phyloP scores from a whole-genome alignment of 2,888 invertebrate genomes.

The Xanthorhoe spadicearia region DNA sequence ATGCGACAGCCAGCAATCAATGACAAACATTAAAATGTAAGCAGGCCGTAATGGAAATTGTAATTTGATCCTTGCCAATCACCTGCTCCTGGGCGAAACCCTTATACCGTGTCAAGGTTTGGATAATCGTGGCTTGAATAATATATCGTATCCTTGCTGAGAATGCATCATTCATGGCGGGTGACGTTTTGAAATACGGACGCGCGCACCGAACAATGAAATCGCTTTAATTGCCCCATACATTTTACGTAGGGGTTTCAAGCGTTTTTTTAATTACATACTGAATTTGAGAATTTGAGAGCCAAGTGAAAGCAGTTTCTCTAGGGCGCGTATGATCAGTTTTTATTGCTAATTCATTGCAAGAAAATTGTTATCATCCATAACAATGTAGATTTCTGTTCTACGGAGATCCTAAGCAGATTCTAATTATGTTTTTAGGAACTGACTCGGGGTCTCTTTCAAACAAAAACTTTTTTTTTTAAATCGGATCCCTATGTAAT shows the following conservation, averaged over 20 bases:
- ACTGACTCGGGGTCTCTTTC: too few relatives aligned
- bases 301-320: not conserved
- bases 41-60: constrained; percentile 60
- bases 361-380: too few relatives aligned
- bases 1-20: constrained; percentile 31
- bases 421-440: too few relatives aligned
- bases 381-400: too few relatives aligned
- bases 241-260: not conserved
- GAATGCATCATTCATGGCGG: constrained; percentile 54
- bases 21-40: constrained; percentile 55
- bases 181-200: constrained; percentile 25
- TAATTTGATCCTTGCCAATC: constrained; percentile 58
- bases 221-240: constrained; percentile 7
- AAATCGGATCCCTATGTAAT: too few relatives aligned
- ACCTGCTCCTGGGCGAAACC: constrained; percentile 12
- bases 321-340: too few relatives aligned
- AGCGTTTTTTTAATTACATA: not conserved
- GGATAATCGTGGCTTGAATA: constrained; percentile 61
- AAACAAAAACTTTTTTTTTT: too few relatives aligned
- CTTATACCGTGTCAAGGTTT: constrained; percentile 62
- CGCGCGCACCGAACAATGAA: constrained; percentile 11
- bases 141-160: constrained; percentile 56
- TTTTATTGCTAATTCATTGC: too few relatives aligned
- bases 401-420: too few relatives aligned
- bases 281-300: too few relatives aligned